Evolutionary conservation across 2,888 invertebrate species (phyloP).

Genomic region (Parascotia fuliginaria): DNA sequence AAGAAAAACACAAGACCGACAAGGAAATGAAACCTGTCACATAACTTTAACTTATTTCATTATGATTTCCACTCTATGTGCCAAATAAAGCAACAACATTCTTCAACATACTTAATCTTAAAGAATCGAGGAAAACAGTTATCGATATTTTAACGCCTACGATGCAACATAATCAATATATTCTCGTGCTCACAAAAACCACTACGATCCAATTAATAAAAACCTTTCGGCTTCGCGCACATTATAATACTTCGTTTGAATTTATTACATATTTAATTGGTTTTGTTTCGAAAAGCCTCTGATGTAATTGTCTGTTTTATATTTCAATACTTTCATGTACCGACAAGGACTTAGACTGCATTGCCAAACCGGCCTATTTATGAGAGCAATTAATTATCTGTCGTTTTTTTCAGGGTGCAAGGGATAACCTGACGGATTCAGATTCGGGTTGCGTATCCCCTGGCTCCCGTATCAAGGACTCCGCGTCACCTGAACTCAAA

Average conservation of each 20-base stretch:
- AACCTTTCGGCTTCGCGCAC: slow-evolving; percentile 18
- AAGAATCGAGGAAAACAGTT: slow-evolving; percentile 26
- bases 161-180: slow-evolving; percentile 12
- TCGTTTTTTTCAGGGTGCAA: slow-evolving; percentile 69
- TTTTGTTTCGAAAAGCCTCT: slow-evolving; percentile 23
- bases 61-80: slow-evolving; percentile 13
- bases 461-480: slow-evolving; percentile 82
- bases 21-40: slow-evolving; percentile 31
- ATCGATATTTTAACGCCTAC: slow-evolving; percentile 43
- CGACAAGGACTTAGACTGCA: slow-evolving; percentile 7
- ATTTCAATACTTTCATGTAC: slow-evolving; percentile 21
- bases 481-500: slow-evolving; percentile 82
- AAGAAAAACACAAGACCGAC: slow-evolving; percentile 19
- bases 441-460: slow-evolving; percentile 85
- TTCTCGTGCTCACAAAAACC: slow-evolving; percentile 12
- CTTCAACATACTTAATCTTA: slow-evolving; percentile 35
- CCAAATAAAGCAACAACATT: slow-evolving; percentile 34
- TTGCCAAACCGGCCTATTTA: neutral
- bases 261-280: slow-evolving; percentile 25
- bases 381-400: neutral
- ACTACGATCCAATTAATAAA: slow-evolving; percentile 24
- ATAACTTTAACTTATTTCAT: slow-evolving; percentile 29
- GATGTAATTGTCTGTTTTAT: slow-evolving; percentile 34
- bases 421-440: slow-evolving; percentile 83
- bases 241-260: slow-evolving; percentile 16